phyloP scores from a whole-genome alignment of 2,888 invertebrate species.

The Urechis unicinctus region DNA sequence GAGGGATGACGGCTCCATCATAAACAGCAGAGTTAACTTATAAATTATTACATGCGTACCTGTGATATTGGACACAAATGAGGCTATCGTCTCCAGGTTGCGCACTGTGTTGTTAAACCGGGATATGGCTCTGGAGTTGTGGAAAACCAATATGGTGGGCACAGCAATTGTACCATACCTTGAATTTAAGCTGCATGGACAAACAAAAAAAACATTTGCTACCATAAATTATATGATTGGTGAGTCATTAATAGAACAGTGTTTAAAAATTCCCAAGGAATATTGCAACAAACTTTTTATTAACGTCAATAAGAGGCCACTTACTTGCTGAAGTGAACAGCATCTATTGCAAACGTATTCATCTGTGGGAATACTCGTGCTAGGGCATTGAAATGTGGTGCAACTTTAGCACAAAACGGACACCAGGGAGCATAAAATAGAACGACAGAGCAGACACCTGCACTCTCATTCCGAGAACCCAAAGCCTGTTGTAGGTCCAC shows the following conservation, averaged over 20 bases:
- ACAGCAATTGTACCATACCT: constrained; percentile 49
- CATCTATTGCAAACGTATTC: constrained; percentile 81
- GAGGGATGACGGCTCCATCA: too few species aligned
- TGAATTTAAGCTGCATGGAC: constrained; percentile 39
- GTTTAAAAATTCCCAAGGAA: too few species aligned
- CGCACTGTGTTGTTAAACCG: constrained; percentile 60
- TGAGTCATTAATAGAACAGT: too few species aligned
- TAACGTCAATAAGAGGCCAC: constrained; percentile 13
- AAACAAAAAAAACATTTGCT: neutral
- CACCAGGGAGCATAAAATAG: constrained; percentile 87
- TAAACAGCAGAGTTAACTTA: neutral
- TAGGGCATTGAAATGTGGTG: constrained; percentile 83
- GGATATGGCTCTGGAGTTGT: constrained; percentile 43
- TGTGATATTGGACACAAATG: constrained; percentile 44
- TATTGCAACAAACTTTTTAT: too few species aligned
- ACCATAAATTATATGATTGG: too few species aligned
- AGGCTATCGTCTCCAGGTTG: constrained; percentile 65
- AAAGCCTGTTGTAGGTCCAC: constrained; percentile 64
- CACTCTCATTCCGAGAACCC: constrained; percentile 57
- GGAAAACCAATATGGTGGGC: constrained; percentile 46
- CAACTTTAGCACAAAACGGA: constrained; percentile 81
- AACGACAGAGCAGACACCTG: constrained; percentile 59
- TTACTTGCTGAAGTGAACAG: constrained; percentile 66
- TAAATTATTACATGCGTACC: constrained; percentile 20
- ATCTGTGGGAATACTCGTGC: constrained; percentile 80